Conservation (phyloP, 2,113 vertebrate genomes). For the Cryptomyrus ogoouensis region DNA sequence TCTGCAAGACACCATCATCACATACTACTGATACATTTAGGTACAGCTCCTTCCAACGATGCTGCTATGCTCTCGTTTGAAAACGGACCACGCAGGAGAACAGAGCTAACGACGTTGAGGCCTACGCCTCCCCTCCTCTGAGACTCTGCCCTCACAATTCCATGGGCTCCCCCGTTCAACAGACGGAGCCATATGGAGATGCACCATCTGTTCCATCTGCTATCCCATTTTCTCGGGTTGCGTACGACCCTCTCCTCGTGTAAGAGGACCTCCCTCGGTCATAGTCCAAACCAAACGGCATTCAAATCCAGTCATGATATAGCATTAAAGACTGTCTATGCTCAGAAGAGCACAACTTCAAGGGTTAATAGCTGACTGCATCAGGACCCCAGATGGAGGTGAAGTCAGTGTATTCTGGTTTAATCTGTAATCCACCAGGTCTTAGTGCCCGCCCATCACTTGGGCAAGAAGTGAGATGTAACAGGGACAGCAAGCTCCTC, state of each 20-base stretch:
- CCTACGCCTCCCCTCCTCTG: neutral
- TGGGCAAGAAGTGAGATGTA: neutral
- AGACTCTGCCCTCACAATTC: neutral
- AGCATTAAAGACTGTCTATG: neutral
- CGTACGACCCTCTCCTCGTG: neutral
- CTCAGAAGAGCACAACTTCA: neutral
- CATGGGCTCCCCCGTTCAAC: neutral
- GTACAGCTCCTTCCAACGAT: neutral
- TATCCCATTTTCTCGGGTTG: neutral
- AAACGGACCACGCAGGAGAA: neutral
- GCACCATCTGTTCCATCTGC: conserved; percentile 2
- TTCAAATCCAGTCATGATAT: neutral
- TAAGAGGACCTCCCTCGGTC: neutral
- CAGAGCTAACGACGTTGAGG: neutral
- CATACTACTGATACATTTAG: neutral
- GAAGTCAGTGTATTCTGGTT: neutral
- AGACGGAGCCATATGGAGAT: conserved; percentile 3
- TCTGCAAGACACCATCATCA: neutral
- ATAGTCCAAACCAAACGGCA: neutral
- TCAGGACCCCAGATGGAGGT: neutral
- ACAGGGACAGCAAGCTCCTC: neutral
- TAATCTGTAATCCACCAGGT: neutral
- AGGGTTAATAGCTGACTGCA: neutral
- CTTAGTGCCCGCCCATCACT: neutral
- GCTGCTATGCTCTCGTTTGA: neutral